Conservation (phyloP, 1,140 invertebrate species). For the Nymphalis io region DNA sequence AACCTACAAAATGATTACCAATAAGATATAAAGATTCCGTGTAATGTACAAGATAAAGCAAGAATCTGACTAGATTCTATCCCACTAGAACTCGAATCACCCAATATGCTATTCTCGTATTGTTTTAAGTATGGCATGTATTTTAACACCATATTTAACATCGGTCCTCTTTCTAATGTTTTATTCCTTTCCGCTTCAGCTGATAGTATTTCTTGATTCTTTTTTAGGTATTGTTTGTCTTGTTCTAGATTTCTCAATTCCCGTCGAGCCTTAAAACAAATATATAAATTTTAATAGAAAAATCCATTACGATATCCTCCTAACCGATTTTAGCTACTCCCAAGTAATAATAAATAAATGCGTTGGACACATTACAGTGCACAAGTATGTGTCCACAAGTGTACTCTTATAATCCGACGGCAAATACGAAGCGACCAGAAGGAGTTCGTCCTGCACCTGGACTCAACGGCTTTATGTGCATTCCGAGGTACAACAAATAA, state of each 20-base stretch:
- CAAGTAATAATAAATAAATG: too few species aligned
- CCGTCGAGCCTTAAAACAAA: conserved; percentile 45
- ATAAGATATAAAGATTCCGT: background rate
- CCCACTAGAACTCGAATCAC: conserved; percentile 4
- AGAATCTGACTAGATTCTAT: background rate
- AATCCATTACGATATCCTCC: too few species aligned
- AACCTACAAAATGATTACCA: background rate
- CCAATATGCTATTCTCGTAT: conserved; percentile 50
- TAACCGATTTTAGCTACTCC: too few species aligned
- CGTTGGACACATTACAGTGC: too few species aligned
- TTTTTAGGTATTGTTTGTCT: conserved; percentile 15
- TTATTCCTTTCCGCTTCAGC: conserved; percentile 43
- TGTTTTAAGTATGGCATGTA: conserved; percentile 64
- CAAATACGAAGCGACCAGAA: too few species aligned
- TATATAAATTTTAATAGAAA: background rate
- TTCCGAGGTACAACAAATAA: too few species aligned
- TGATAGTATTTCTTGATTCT: conserved; percentile 8
- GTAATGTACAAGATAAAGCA: background rate
- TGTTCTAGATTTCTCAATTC: conserved; percentile 41
- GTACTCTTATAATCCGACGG: too few species aligned
- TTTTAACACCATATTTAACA: conserved; percentile 59
- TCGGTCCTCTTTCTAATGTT: conserved; percentile 45
- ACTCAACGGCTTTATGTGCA: too few species aligned
- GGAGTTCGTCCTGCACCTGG: too few species aligned
- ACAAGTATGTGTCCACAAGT: too few species aligned